These are phyloP conservation scores for Leptogaster cylindrica DNA, from an alignment of 2,888 invertebrate genomes.

Conservation along the genomic window DNA sequence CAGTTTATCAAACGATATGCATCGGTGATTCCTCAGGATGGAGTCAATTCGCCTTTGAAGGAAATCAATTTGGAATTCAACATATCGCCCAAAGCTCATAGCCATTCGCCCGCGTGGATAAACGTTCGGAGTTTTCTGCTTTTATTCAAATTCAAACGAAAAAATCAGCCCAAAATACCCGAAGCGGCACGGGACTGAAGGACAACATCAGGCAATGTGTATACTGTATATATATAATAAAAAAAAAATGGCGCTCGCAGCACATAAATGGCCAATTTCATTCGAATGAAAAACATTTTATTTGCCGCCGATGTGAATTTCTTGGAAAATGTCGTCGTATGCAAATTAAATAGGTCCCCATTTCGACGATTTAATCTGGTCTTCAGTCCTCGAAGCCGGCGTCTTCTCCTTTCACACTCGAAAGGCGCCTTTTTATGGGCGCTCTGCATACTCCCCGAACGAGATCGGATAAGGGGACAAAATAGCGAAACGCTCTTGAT, in stretches of 20 bases:
- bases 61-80: constrained; percentile 47
- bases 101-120: constrained; percentile 31
- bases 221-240: no score
- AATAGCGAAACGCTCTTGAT: constrained; percentile 20
- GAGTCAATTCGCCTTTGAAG: constrained; percentile 37
- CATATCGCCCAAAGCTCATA: constrained; percentile 42
- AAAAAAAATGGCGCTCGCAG: constrained; percentile 46
- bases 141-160: constrained; percentile 41
- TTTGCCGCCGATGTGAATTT: constrained; percentile 47
- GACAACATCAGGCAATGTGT: neutral
- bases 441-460: constrained; percentile 11
- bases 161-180: constrained; percentile 21
- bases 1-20: constrained; percentile 27
- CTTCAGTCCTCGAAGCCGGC: constrained; percentile 42
- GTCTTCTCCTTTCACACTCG: constrained; percentile 37
- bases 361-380: constrained; percentile 47
- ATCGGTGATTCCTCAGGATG: constrained; percentile 40
- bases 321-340: constrained; percentile 47
- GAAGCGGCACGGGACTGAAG: neutral
- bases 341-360: constrained; percentile 49
- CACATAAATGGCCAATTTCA: constrained; percentile 46
- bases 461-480: constrained; percentile 11
- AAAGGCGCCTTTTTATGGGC: constrained; percentile 38
- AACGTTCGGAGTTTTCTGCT: constrained; percentile 26
- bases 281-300: constrained; percentile 48